A percentile compares a stretch with the other conserved stretches of the same genome.
Evolutionary conservation across 2,797 vertebrate genomes (phyloP).

Genomic region (Syncerus caffer): DNA sequence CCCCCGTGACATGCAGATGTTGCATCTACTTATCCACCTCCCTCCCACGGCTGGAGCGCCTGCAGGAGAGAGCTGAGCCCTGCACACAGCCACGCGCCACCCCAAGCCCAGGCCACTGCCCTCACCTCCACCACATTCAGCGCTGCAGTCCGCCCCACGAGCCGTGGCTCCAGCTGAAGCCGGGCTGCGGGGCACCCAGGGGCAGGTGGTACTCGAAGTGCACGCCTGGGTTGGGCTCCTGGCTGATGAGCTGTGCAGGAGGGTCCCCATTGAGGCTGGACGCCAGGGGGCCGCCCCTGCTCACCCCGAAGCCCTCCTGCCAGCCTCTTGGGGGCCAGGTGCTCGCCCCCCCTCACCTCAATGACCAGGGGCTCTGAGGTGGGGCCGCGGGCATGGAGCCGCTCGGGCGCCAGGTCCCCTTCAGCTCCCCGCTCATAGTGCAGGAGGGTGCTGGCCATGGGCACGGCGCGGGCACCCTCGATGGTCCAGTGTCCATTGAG

Average conservation of each 20-base stretch:
- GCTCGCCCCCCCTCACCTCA: conserved; percentile 85
- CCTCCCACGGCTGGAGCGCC: fast-evolving
- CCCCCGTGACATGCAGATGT: neutral
- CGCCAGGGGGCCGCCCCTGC: fast-evolving
- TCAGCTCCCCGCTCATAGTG: conserved; percentile 92
- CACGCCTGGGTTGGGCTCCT: conserved; percentile 92
- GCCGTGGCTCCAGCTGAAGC: conserved; percentile 93
- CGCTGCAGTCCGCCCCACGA: conserved; percentile 94
- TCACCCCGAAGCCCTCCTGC: fast-evolving
- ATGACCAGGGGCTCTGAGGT: conserved; percentile 94
- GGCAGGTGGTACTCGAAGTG: conserved; percentile 93
- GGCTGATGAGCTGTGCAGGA: conserved; percentile 90
- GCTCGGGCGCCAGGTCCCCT: conserved; percentile 89
- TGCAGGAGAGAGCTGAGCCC: fast-evolving
- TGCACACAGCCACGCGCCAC: fast-evolving
- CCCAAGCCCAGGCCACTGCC: fast-evolving
- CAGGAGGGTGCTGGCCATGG: conserved; percentile 89
- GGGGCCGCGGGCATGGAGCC: conserved; percentile 90
- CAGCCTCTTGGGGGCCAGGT: neutral
- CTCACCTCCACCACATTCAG: conserved; percentile 93
- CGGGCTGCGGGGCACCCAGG: conserved; percentile 72
- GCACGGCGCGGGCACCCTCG: conserved; percentile 86
- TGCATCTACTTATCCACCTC: neutral
- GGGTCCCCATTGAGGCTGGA: neutral
- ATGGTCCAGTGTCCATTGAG: conserved; percentile 98